Evolutionary conservation across 2,888 invertebrate species (phyloP).

Genomic region (Dasysyrphus tricinctus): DNA sequence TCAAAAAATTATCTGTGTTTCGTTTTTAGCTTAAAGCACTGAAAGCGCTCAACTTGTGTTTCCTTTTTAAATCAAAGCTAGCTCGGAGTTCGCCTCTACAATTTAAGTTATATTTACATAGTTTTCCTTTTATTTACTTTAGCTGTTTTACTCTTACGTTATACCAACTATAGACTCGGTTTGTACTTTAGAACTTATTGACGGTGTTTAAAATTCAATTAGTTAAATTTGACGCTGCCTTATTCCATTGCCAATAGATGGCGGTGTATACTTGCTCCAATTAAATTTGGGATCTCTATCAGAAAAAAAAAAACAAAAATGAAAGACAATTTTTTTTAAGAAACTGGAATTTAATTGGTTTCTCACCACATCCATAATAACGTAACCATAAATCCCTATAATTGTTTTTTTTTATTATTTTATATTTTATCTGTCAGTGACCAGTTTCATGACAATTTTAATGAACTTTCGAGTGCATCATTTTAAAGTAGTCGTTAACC

Average conservation of each 20-base stretch:
- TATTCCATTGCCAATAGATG: neutral
- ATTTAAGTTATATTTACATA: too few species aligned
- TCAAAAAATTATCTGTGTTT: too few species aligned
- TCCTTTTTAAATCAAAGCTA: too few species aligned
- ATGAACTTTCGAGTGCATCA: constrained; percentile 19
- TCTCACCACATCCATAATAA: constrained; percentile 1
- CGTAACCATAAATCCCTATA: constrained; percentile 23
- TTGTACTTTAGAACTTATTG: too few species aligned
- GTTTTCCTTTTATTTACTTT: too few species aligned
- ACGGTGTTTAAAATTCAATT: neutral
- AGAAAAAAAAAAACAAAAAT: neutral
- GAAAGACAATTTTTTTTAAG: neutral
- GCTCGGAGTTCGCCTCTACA: too few species aligned
- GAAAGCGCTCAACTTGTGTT: too few species aligned
- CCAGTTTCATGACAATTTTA: constrained; percentile 14
- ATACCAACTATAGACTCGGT: too few species aligned
- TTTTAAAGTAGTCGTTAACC: constrained; percentile 17
- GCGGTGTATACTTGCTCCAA: neutral
- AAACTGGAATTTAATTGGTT: constrained; percentile 24
- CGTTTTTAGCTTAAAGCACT: too few species aligned
- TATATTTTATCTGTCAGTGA: constrained; percentile 14
- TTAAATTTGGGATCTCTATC: neutral
- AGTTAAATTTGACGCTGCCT: neutral
- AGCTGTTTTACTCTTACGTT: too few species aligned
- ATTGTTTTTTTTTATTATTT: constrained; percentile 12